Conservation (phyloP, 1,140 invertebrate species). For the Heliconius himera region DNA sequence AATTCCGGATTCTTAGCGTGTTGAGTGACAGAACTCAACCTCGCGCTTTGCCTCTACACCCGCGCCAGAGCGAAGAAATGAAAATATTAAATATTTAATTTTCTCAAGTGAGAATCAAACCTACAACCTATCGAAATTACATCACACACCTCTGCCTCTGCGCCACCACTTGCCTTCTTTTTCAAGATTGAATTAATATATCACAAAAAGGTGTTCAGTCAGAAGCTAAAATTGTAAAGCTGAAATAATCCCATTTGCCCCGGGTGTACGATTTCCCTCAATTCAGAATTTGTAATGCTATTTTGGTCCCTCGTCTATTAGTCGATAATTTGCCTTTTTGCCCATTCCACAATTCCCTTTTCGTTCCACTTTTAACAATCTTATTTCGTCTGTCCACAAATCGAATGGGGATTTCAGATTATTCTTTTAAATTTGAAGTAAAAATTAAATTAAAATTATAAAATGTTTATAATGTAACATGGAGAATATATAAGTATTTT, state of each 20-base stretch:
- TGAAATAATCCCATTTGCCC: conserved; percentile 11
- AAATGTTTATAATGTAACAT: background rate
- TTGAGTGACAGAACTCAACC: too few relatives aligned
- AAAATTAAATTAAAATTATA: background rate
- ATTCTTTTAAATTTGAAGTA: background rate
- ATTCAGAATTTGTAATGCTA: conserved; percentile 21
- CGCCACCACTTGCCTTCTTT: background rate
- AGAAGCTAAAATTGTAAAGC: background rate
- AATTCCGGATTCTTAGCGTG: too few relatives aligned
- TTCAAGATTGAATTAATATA: background rate
- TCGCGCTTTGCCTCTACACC: too few relatives aligned
- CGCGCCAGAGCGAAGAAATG: too few relatives aligned
- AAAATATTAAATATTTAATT: too few relatives aligned
- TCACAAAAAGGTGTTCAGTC: conserved; percentile 1
- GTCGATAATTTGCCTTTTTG: conserved; percentile 20
- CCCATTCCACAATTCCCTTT: conserved; percentile 1
- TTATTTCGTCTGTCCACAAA: background rate
- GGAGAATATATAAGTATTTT: background rate
- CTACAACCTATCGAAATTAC: too few relatives aligned
- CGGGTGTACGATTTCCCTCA: conserved; percentile 11
- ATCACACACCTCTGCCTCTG: too few relatives aligned
- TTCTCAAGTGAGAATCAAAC: too few relatives aligned
- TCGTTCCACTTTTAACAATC: conserved; percentile 6
- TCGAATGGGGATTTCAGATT: background rate
- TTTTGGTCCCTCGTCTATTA: conserved; percentile 17